Percentiles rank a stretch among this genome's conserved stretches.
These are phyloP conservation scores for Hypomesus transpacificus DNA, from an alignment of 2,113 vertebrate species.

Conservation along the genomic window DNA sequence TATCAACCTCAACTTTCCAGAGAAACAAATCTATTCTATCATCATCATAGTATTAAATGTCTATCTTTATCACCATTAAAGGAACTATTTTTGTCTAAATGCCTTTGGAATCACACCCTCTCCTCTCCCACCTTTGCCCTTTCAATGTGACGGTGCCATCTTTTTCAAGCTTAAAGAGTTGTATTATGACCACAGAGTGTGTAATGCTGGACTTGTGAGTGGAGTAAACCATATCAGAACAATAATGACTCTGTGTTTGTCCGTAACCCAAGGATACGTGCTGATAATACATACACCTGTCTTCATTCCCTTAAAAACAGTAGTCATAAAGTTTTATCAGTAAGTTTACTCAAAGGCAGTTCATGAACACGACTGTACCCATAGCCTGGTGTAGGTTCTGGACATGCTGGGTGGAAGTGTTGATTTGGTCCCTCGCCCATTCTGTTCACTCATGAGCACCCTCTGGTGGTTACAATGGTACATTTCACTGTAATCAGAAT, in stretches of 20 bases:
- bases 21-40: conserved; percentile 58
- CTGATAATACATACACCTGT: background rate
- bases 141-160: conserved; percentile 63
- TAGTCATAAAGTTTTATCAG: background rate
- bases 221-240: conserved; percentile 43
- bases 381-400: background rate
- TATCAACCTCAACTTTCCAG: conserved; percentile 42
- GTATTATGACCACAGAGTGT: conserved; percentile 48
- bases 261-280: background rate
- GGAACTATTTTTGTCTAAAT: conserved; percentile 63
- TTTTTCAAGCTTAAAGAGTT: conserved; percentile 62
- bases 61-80: conserved; percentile 48
- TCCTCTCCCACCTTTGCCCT: conserved; percentile 37
- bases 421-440: background rate
- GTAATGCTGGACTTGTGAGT: conserved; percentile 53
- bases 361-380: background rate
- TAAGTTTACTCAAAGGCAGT: background rate
- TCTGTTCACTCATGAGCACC: conserved; percentile 14
- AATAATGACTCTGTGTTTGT: conserved; percentile 3
- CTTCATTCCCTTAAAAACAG: background rate
- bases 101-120: conserved; percentile 30
- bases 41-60: conserved; percentile 49
- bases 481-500: background rate
- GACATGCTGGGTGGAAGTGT: background rate
- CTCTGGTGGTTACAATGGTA: conserved; percentile 17